A percentile compares a stretch with the other conserved stretches of the same genome.
phyloP scores from a whole-genome alignment of 2,888 invertebrate species.

The Megamerina dolium region DNA sequence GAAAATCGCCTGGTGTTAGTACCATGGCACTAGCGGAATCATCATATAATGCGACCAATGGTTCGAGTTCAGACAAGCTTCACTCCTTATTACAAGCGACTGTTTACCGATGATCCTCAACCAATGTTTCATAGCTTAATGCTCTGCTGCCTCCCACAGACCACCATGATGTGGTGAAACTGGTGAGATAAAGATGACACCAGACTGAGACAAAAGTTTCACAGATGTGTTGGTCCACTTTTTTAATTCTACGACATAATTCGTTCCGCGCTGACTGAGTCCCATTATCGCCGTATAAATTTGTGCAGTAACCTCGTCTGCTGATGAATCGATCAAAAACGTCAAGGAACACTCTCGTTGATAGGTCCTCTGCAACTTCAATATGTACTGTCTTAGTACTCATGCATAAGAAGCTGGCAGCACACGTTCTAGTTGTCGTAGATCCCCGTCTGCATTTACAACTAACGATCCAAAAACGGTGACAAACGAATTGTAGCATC shows the following conservation, averaged over 20 bases:
- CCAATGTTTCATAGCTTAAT: background rate
- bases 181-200: background rate
- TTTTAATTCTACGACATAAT: background rate
- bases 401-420: background rate
- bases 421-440: background rate
- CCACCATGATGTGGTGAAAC: background rate
- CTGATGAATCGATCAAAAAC: background rate
- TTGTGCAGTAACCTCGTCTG: conserved; percentile 1
- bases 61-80: too few relatives aligned
- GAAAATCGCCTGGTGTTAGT: too few relatives aligned
- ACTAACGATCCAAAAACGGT: background rate
- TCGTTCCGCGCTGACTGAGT: background rate
- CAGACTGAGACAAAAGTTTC: background rate
- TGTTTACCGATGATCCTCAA: background rate
- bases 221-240: background rate
- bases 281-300: background rate
- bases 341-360: background rate
- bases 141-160: too few relatives aligned
- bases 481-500: background rate
- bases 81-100: too few relatives aligned
- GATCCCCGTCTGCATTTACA: background rate
- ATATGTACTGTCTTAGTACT: too few relatives aligned
- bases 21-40: too few relatives aligned
- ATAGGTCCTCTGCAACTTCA: conserved; percentile 1
- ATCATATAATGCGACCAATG: too few relatives aligned